phyloP scores from a whole-genome alignment of 2,113 vertebrate species.

The Seriola quinqueradiata region DNA sequence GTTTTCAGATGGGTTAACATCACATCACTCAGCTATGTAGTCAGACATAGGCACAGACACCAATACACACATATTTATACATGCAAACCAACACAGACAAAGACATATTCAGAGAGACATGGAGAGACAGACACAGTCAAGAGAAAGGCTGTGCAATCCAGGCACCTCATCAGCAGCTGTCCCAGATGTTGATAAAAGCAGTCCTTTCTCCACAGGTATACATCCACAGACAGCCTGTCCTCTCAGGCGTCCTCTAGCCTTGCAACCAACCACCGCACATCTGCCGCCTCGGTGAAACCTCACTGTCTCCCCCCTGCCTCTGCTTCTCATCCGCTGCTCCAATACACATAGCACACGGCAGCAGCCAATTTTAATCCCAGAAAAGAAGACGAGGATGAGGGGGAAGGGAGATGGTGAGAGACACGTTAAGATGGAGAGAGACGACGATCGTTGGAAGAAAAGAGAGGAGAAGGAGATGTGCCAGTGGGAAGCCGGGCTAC shows the following conservation, averaged over 20 bases:
- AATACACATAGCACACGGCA: constrained; percentile 52
- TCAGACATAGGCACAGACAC: constrained; percentile 54
- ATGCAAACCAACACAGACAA: constrained; percentile 53
- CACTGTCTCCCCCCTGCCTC: constrained; percentile 51
- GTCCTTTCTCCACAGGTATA: constrained; percentile 71
- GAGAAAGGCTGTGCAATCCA: constrained; percentile 56
- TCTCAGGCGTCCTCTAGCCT: constrained; percentile 80
- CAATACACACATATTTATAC: constrained; percentile 45
- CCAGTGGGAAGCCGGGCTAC: constrained; percentile 81
- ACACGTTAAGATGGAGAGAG: constrained; percentile 67
- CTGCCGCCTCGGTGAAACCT: constrained; percentile 60
- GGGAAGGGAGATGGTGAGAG: constrained; percentile 69
- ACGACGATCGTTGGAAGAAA: constrained; percentile 78
- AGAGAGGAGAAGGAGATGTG: constrained; percentile 79
- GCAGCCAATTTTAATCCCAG: constrained; percentile 77
- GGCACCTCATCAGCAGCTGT: constrained; percentile 77
- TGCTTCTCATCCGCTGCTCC: constrained; percentile 36
- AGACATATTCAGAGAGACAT: constrained; percentile 33
- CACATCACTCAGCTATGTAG: constrained; percentile 39
- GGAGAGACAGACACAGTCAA: constrained; percentile 36
- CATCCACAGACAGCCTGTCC: constrained; percentile 77
- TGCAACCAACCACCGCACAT: constrained; percentile 68
- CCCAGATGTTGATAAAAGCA: constrained; percentile 65
- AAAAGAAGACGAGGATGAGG: constrained; percentile 45
- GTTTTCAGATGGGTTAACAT: constrained; percentile 28